Percentiles rank a stretch among this genome's conserved stretches.
Evolutionary conservation across 2,113 vertebrate species (phyloP).

Genomic region (Melanerpes formicivorus): DNA sequence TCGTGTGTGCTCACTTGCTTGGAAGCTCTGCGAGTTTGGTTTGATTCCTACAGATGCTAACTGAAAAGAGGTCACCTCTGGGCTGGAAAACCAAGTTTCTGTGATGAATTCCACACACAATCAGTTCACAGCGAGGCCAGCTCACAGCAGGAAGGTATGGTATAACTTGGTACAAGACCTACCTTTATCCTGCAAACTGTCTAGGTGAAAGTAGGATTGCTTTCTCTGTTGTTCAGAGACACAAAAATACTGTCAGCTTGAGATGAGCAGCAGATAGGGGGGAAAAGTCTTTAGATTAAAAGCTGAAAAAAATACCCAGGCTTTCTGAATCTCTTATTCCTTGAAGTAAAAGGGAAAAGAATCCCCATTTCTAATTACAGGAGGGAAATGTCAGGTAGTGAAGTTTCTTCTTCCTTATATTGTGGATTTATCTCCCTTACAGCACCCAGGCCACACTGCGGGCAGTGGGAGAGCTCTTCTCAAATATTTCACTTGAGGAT

Average conservation of each 20-base stretch:
- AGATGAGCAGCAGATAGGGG: neutral
- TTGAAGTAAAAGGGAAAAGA: neutral
- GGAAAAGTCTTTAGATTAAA: neutral
- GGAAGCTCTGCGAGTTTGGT: neutral
- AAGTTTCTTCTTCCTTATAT: neutral
- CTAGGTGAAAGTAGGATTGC: neutral
- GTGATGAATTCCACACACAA: neutral
- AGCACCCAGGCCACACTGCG: rapidly evolving
- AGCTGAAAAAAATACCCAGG: neutral
- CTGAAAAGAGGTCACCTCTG: neutral
- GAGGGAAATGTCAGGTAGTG: neutral
- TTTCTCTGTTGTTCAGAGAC: neutral
- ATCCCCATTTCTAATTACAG: neutral
- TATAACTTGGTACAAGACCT: neutral
- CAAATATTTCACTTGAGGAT: neutral
- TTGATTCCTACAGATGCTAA: neutral
- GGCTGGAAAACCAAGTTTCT: slow-evolving; percentile 2
- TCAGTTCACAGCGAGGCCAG: neutral
- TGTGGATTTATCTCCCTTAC: neutral
- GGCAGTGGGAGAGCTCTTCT: neutral
- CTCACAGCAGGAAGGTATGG: neutral
- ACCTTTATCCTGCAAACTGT: neutral
- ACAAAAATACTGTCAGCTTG: neutral
- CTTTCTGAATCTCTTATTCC: neutral
- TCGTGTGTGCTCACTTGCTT: rapidly evolving